A percentile compares a stretch with the other conserved stretches of the same genome.
phyloP scores from a whole-genome alignment of 1,140 invertebrate species.

The Monochamus saltuarius region DNA sequence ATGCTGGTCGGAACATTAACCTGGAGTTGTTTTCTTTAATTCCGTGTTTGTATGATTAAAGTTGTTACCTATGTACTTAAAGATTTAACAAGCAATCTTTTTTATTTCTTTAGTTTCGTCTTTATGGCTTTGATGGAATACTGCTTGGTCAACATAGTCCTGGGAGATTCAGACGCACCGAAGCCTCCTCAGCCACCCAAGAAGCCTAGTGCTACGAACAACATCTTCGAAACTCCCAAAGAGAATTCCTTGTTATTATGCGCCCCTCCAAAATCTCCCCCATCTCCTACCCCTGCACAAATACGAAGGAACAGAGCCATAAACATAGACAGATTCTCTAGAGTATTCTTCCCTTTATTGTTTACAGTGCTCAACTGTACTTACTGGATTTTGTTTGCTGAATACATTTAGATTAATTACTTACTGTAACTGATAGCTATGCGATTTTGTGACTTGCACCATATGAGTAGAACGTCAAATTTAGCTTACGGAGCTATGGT shows the following conservation, averaged over 20 bases:
- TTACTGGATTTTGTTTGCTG: constrained; percentile 87
- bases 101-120: constrained; percentile 66
- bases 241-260: constrained; percentile 39
- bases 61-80: too few relatives aligned
- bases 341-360: constrained; percentile 83
- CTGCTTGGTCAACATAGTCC: constrained; percentile 85
- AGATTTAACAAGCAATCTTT: background rate
- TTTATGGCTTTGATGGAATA: constrained; percentile 95
- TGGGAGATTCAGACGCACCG: constrained; percentile 69
- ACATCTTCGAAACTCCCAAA: constrained; percentile 55
- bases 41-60: too few relatives aligned
- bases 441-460: too few relatives aligned
- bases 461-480: too few relatives aligned
- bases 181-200: constrained; percentile 56
- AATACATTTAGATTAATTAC: constrained; percentile 66
- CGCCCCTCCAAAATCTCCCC: constrained; percentile 19
- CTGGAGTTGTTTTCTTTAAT: too few relatives aligned
- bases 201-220: constrained; percentile 50
- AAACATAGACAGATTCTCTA: constrained; percentile 81
- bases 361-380: constrained; percentile 82
- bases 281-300: constrained; percentile 58
- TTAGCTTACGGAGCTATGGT: too few relatives aligned
- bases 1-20: too few relatives aligned
- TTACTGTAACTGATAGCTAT: too few relatives aligned
- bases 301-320: constrained; percentile 73